Base-by-base conservation (phyloP, 2,113 vertebrate species). In the Taxidea taxus region DNA sequence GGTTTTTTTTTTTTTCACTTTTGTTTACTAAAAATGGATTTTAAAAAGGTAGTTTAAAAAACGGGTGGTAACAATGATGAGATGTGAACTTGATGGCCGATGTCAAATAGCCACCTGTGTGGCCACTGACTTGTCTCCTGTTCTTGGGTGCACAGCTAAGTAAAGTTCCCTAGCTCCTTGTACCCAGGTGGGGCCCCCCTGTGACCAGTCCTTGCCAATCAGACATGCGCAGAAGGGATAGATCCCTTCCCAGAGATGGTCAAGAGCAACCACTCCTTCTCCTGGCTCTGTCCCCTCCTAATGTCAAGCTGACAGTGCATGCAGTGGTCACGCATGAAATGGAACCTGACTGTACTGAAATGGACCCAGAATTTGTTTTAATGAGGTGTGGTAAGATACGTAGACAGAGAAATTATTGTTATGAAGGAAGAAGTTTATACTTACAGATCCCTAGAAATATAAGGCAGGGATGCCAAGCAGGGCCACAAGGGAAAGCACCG, bases 1-100 rank as follows among this genome's bases (percentile, higher is more conserved):
- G 51, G 51, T 18, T 54, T 87, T n/a, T 87, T 34, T 78, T 70
- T 87, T 37, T 29, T 44, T 47, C 34, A 80, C 23, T 82, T 92
- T 90, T 95, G 37, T 93, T 93, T 83, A 93, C 86, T 80, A 91
- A 97, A 95, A 97, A 80, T 94, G 91, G 75, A 95, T 25, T 87
- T 94, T 70, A 42, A 94, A 89, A 80, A 49, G 39, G 70, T 94
- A 93, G 64, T 47, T 77, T 31, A 27, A 16, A 47, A 42, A 94
- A 89, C 56, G 37, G 39, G 85, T 94, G 95, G 64, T n/a, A 51
- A 75, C 94, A 92, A 91, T 21, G 25, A 87, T 74, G 29, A 70
- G 82, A 74, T 42, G 34, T 44, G 68, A 93, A 90, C 37, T 66
- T 13, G 13, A 74, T 8, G n/a, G 39, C 18, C 37, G 27, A 90